Percentiles rank a stretch among this genome's conserved stretches.
phyloP scores from a whole-genome alignment of 2,113 vertebrate genomes.

The Poeciliopsis occidentalis region DNA sequence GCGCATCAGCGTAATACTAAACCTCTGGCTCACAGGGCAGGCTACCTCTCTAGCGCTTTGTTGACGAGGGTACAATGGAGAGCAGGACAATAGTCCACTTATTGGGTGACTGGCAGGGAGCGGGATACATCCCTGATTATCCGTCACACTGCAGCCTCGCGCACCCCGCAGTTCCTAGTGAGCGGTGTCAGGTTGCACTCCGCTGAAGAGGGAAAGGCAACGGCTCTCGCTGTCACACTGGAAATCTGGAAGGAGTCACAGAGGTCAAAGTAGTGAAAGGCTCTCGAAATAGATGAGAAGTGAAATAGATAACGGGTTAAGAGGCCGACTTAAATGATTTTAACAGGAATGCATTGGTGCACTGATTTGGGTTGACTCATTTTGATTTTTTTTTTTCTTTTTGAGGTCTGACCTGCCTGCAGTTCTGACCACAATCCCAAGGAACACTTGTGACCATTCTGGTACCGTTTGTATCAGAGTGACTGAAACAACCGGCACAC shows the following conservation, averaged over 20 bases:
- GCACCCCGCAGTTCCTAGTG: slow-evolving; percentile 34
- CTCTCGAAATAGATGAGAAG: background rate
- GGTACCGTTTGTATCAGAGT: background rate
- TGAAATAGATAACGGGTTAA: background rate
- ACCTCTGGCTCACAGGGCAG: slow-evolving; percentile 55
- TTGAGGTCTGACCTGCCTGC: background rate
- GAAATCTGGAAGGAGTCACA: background rate
- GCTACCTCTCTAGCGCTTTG: slow-evolving; percentile 64
- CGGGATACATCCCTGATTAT: slow-evolving; percentile 62
- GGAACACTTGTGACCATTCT: background rate
- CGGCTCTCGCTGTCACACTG: slow-evolving; percentile 29
- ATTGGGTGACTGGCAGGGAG: slow-evolving; percentile 70
- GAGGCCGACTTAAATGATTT: background rate
- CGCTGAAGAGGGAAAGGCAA: slow-evolving; percentile 28
- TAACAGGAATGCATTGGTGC: background rate
- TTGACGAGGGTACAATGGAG: slow-evolving; percentile 69
- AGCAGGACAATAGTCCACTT: slow-evolving; percentile 69
- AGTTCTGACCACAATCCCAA: background rate
- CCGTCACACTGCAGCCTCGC: slow-evolving; percentile 60
- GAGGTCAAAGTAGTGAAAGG: slow-evolving; percentile 32
- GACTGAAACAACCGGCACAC: no score
- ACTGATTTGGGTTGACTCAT: background rate
- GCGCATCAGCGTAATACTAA: slow-evolving; percentile 62
- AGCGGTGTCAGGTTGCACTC: slow-evolving; percentile 62
- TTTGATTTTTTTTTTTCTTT: background rate